Evolutionary conservation across 2,797 vertebrate species (phyloP), one percentile per base, ranked within the genome.

Genomic region (Aeoliscus strigatus): DNA sequence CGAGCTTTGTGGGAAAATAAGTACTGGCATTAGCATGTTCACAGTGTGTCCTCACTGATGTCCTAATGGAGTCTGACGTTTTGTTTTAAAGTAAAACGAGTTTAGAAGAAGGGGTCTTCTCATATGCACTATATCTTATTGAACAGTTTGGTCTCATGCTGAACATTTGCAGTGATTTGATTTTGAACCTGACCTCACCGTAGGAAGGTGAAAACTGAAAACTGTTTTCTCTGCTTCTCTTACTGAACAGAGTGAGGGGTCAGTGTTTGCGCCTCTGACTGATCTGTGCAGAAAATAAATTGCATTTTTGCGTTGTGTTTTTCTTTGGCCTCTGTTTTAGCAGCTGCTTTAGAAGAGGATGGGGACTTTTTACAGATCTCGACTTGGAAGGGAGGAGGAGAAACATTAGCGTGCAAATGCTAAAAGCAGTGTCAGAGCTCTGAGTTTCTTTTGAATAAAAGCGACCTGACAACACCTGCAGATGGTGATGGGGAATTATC

Each of bases 211-310:
- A 14, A 14, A 23, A 59, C n/a, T n/a, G 25, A 18, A 8, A 6
- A 18, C 18, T 39, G 24, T 39, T 44, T 25, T 58, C 12, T 26
- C 11, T 56, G 27, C 61, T 43, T 31, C 17, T 52, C 33, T 60
- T 15, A 27, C 9, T 51, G 23, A 47, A 66, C 31, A 61, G 65
- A 66, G 76, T 75, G 60, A 75, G 61, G 70, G 70, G 74, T 74
- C 27, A 51, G 36, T 2, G 24, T 29, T 44, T 33, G 27, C 44
- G 25, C 44, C 21, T 58, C 51, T 54, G 29, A 45, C 38, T 27
- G 32, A 17, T 13, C 35, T 59, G 17, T 24, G 13, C 17, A 18
- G 32, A 59, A 40, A 39, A 21, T 14, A 55, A 58, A 37, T 29
- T 15, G 12, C 43, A 18, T 60, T 32, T 32, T 27, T 35, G 16